Base-by-base conservation (phyloP, 2,888 invertebrate genomes). In the Lasioglossum lativentre region DNA sequence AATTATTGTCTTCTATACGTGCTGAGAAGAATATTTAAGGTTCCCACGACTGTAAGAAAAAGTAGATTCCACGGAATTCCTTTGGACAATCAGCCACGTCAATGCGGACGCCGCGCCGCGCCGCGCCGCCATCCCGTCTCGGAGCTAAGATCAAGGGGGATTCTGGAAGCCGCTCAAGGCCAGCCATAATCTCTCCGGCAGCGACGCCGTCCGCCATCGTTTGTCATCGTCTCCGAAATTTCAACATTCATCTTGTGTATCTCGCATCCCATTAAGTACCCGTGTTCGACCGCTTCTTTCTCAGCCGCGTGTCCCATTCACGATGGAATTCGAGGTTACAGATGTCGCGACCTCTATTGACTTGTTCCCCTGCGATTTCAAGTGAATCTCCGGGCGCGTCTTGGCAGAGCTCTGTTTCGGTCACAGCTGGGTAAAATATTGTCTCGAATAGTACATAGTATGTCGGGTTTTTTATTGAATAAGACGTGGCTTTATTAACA, bases 151-250 rank as follows among this genome's bases (percentile, higher is more conserved):
- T 66, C 72, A 80, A 82, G 52, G 75, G 73, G 47, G 68, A 85
- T 59, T 68, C 82, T 85, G 86, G 82, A 78, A 78, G 66, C 45
- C 68, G 78, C 34, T 77, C 82, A 82, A 86, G 82, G 86, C 27
- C 82, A 27, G 4, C 27, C 12, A 40, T 78, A 78, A 85, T 80
- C 78, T 70, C 56, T 30, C n/a, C 79, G 77, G 38, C 75, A 74
- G 78, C 78, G 56, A 38, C 40, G 42, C 56, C 19, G 68, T 70
- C 78, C 63, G 73, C 68, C 30, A 71, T 76, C 73, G 47, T 83
- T 79, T 76, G 56, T 85, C 85, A 83, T 72, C 42, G 30, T 76
- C 74, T n/a, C 10, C 16, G 63, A 75, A 70, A 86, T 81, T 74
- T 76, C 76, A 12, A 52, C 66, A 47, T 73, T 80, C 42, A 27